phyloP scores from a whole-genome alignment of 1,140 invertebrate species.

The Himalopsyche phryganea region DNA sequence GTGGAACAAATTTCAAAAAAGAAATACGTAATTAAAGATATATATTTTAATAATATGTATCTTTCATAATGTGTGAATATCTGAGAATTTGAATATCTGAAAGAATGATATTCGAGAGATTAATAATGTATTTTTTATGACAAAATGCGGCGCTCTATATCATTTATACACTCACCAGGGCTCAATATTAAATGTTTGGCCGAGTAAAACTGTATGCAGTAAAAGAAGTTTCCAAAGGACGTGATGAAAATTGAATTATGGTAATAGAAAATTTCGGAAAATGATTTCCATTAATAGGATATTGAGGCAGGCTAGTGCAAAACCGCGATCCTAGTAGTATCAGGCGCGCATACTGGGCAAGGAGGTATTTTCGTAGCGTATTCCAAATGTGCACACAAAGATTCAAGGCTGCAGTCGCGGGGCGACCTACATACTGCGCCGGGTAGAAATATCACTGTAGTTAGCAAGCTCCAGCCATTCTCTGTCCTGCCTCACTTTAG shows the following conservation, averaged over 20 bases:
- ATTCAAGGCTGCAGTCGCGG: constrained; percentile 29
- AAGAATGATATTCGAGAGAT: no score
- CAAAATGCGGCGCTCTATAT: no score
- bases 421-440: constrained; percentile 28
- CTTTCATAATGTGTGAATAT: no score
- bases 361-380: constrained; percentile 24
- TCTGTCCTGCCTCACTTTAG: constrained; percentile 31
- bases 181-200: no score
- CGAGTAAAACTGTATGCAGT: no score
- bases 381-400: constrained; percentile 14
- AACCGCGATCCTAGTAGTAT: constrained; percentile 27
- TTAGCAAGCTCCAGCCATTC: constrained; percentile 30
- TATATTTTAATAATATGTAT: no score
- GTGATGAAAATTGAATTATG: not conserved
- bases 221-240: no score
- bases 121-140: no score
- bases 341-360: constrained; percentile 19
- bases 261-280: not conserved
- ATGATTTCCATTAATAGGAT: constrained; percentile 12
- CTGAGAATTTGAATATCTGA: no score
- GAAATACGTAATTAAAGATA: no score
- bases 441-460: constrained; percentile 29
- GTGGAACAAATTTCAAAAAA: no score
- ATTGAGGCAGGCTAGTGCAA: constrained; percentile 16
- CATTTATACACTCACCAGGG: no score